Evolutionary conservation across 2,113 vertebrate species (phyloP).

Genomic region (Dascyllus trimaculatus): DNA sequence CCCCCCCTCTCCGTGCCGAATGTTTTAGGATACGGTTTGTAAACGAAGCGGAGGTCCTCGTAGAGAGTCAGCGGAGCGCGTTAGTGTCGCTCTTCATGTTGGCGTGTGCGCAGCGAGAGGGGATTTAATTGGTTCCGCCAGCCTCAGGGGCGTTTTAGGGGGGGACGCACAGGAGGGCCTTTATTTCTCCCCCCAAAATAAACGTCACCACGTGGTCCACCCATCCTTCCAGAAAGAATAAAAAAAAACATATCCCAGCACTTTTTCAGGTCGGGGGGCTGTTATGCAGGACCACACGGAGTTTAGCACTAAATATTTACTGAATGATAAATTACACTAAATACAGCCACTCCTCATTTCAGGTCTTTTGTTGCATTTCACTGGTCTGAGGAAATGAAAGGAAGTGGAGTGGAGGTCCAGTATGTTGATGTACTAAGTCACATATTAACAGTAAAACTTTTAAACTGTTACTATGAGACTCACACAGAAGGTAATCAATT

Average conservation of each 20-base stretch:
- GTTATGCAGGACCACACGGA: no score
- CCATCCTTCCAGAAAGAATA: constrained; percentile 29
- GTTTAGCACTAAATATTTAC: no score
- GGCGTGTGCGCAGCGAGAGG: constrained; percentile 24
- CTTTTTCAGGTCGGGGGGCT: no score
- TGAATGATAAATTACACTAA: no score
- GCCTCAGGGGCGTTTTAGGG: constrained; percentile 55
- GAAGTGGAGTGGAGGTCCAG: no score
- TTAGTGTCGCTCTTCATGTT: constrained; percentile 45
- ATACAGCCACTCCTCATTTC: no score
- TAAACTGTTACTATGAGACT: no score
- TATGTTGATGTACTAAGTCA: no score
- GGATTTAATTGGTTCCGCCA: constrained; percentile 76
- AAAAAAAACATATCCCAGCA: not conserved
- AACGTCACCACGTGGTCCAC: constrained; percentile 58
- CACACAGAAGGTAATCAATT: no score
- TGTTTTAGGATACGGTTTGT: not conserved
- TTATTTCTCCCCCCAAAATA: not conserved
- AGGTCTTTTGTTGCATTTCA: no score
- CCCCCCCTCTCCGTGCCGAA: not conserved
- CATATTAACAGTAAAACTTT: no score
- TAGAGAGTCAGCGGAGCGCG: not conserved
- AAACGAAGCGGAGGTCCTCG: not conserved
- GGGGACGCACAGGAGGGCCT: constrained; percentile 36
- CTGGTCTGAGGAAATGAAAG: no score